Evolutionary conservation across 2,888 invertebrate species (phyloP).

Genomic region (Dynastes hyllus): DNA sequence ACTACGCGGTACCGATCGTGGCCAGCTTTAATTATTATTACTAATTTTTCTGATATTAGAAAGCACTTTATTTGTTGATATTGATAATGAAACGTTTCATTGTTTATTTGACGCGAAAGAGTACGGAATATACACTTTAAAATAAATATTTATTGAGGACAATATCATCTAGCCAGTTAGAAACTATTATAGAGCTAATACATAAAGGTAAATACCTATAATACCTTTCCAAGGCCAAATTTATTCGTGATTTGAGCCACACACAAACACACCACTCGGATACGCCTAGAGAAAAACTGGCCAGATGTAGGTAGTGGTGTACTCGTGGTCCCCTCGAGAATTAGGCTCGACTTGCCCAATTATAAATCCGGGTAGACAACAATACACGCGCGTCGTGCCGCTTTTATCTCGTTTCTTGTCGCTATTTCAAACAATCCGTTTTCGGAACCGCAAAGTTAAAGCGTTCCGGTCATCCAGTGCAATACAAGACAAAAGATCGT

Average conservation of each 20-base stretch:
- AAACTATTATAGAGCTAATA: neutral
- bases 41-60: too few relatives aligned
- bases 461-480: conserved; percentile 11
- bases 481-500: conserved; percentile 25
- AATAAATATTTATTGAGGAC: too few relatives aligned
- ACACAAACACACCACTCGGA: neutral
- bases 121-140: too few relatives aligned
- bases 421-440: conserved; percentile 60
- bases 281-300: conserved; percentile 31
- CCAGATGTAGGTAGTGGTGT: conserved; percentile 25
- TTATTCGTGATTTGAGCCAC: neutral
- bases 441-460: conserved; percentile 62
- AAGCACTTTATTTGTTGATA: too few relatives aligned
- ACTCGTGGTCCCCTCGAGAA: conserved; percentile 48
- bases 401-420: conserved; percentile 62
- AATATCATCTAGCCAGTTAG: too few relatives aligned
- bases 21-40: too few relatives aligned
- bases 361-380: conserved; percentile 63
- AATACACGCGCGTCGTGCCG: conserved; percentile 57
- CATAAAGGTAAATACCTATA: too few relatives aligned
- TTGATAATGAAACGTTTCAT: too few relatives aligned
- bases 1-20: too few relatives aligned
- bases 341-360: conserved; percentile 61
- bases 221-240: too few relatives aligned
- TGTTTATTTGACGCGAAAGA: too few relatives aligned